Percentiles rank a stretch among this genome's conserved stretches.
Conservation (phyloP, 2,797 vertebrate species). For the Pseudochaenichthys georgianus region DNA sequence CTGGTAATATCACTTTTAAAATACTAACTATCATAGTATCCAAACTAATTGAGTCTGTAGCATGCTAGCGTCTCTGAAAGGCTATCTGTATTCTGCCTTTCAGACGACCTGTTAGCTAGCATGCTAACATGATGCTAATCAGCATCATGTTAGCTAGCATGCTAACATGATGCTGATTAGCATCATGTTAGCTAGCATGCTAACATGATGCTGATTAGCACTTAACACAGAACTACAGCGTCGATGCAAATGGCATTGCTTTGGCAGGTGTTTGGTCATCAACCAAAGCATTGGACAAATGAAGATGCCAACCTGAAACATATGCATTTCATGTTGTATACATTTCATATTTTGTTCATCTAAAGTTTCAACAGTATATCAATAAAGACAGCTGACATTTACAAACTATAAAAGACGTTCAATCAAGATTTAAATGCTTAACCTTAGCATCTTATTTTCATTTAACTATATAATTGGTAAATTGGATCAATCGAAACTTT, state of each 20-base stretch:
- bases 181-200: no score
- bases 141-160: no score
- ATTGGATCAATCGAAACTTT: constrained; percentile 13
- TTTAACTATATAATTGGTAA: not conserved
- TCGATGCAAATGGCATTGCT: no score
- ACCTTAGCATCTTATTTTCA: not conserved
- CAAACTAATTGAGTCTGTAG: not conserved
- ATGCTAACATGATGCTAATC: no score
- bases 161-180: no score
- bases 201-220: no score
- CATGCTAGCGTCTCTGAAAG: not conserved
- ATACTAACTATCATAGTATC: not conserved
- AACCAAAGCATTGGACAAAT: no score
- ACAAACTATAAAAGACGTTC: constrained; percentile 24
- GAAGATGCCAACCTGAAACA: no score
- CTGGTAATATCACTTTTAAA: not conserved
- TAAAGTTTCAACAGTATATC: constrained; percentile 10
- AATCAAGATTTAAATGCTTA: constrained; percentile 3
- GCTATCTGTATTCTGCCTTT: not conserved
- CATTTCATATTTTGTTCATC: not conserved
- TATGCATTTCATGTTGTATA: no score
- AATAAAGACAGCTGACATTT: constrained; percentile 34
- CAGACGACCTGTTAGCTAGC: no score
- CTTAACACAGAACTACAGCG: no score
- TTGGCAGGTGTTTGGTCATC: no score